These are phyloP conservation scores for Phyllostomus hastatus DNA, from an alignment of 2,113 vertebrate species.

Conservation along the genomic window DNA sequence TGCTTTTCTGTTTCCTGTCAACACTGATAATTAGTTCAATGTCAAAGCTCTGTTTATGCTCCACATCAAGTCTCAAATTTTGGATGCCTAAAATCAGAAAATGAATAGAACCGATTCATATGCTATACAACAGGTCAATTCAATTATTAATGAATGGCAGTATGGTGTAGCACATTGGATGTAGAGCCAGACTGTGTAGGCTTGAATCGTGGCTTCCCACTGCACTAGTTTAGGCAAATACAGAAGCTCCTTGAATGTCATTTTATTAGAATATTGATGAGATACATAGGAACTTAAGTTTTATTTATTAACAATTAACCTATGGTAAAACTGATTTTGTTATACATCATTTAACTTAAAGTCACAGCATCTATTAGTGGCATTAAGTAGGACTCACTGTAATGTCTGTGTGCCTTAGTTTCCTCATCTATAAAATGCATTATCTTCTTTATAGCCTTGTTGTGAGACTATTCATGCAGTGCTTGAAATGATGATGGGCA, in stretches of 20 bases:
- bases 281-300: background rate
- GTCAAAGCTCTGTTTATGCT: slow-evolving; percentile 25
- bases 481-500: background rate
- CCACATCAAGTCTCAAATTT: slow-evolving; percentile 11
- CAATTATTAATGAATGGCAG: background rate
- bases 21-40: background rate
- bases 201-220: background rate
- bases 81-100: slow-evolving; percentile 25
- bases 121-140: background rate
- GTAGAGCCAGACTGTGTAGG: background rate
- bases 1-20: slow-evolving; percentile 25
- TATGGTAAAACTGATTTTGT: background rate
- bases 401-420: background rate
- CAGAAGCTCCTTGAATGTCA: background rate
- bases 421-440: background rate
- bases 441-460: background rate
- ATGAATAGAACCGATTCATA: slow-evolving; percentile 3
- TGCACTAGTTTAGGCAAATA: background rate
- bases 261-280: background rate
- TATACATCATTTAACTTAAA: background rate
- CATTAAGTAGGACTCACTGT: background rate
- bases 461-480: background rate
- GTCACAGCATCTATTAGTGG: background rate
- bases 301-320: background rate
- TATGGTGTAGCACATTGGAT: background rate